Conservation (phyloP, 2,888 invertebrate species). For the Diadegma fenestrale region DNA sequence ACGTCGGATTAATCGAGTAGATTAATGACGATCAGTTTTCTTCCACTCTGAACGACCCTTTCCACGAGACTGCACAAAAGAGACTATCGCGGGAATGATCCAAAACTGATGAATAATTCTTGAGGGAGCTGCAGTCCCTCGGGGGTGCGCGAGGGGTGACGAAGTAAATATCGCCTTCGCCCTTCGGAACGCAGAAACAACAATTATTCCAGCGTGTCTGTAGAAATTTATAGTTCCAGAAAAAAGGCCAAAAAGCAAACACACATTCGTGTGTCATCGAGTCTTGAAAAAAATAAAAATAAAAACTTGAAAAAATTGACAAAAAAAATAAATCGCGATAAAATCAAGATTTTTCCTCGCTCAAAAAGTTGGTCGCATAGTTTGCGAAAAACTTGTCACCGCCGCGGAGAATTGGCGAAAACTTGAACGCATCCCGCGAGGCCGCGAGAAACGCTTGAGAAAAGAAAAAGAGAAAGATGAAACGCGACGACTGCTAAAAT, state of each 20-base stretch:
- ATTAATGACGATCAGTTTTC: background rate
- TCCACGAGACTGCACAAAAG: background rate
- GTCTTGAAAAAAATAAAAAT: background rate
- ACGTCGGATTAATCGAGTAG: background rate
- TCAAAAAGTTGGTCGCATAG: background rate
- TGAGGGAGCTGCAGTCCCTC: background rate
- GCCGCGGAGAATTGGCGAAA: constrained; percentile 11
- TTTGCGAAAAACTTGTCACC: background rate
- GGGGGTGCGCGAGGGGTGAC: background rate
- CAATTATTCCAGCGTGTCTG: background rate
- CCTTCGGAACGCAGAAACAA: background rate
- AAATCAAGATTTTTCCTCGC: constrained; percentile 6
- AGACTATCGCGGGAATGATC: background rate
- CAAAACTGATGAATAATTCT: background rate
- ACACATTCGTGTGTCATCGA: background rate
- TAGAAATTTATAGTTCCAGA: background rate
- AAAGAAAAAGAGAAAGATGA: constrained; percentile 27
- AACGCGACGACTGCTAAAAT: constrained; percentile 47
- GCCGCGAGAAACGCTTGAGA: constrained; percentile 2
- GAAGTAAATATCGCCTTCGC: constrained; percentile 3
- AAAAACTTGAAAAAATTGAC: background rate
- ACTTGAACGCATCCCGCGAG: constrained; percentile 29
- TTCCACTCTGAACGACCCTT: background rate
- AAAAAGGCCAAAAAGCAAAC: background rate
- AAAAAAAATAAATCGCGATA: background rate